phyloP scores from a whole-genome alignment of 2,888 invertebrate species.

The Dione juno region DNA sequence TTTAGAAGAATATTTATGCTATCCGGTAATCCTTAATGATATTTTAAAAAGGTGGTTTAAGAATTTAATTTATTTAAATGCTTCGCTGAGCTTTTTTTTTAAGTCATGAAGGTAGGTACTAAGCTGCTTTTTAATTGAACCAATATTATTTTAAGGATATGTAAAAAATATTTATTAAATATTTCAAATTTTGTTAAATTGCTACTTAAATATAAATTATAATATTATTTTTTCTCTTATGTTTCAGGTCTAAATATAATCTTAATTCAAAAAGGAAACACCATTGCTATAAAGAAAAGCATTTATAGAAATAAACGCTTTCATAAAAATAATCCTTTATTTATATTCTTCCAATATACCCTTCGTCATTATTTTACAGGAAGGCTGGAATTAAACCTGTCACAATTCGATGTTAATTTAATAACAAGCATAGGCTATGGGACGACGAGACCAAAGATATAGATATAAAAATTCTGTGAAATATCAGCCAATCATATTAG shows the following conservation, averaged over 20 bases:
- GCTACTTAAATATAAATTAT: neutral
- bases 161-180: too few species aligned
- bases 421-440: neutral
- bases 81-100: too few species aligned
- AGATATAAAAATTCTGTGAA: neutral
- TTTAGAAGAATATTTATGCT: too few species aligned
- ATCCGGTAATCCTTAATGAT: too few species aligned
- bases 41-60: too few species aligned
- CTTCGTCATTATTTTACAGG: too few species aligned
- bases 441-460: neutral
- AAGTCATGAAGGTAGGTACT: too few species aligned
- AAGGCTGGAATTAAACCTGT: neutral
- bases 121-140: too few species aligned
- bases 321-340: neutral
- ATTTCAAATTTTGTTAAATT: too few species aligned
- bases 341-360: neutral
- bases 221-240: neutral
- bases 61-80: too few species aligned
- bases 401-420: neutral
- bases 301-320: neutral
- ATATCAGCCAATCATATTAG: constrained; percentile 4
- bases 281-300: neutral
- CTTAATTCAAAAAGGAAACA: neutral
- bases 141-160: too few species aligned
- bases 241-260: neutral